Percentiles rank a stretch among this genome's conserved stretches.
These are phyloP conservation scores for Cassiopea xamachana DNA, from an alignment of 30 jellyfish, hydroid and myxozoan genomes.

Conservation along the genomic window DNA sequence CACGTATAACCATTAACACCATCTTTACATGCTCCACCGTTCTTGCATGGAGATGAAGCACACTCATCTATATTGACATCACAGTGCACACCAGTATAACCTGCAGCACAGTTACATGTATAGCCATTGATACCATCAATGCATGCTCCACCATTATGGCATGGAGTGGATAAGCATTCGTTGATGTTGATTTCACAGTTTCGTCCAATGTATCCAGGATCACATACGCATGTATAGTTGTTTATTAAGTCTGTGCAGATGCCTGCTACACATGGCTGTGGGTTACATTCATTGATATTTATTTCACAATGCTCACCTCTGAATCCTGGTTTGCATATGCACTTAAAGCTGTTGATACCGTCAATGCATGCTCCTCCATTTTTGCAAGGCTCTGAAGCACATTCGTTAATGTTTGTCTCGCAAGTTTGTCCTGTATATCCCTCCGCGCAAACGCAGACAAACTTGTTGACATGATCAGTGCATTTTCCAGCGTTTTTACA, in stretches of 20 bases:
- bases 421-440: constrained; percentile 68
- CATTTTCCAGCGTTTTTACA: constrained; percentile 72
- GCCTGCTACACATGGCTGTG: constrained; percentile 65
- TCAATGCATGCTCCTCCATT: constrained; percentile 66
- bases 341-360: constrained; percentile 31
- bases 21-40: constrained; percentile 55
- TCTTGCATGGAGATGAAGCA: constrained; percentile 69
- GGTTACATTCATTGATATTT: constrained; percentile 58
- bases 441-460: constrained; percentile 45
- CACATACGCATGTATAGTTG: constrained; percentile 37
- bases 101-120: constrained; percentile 65
- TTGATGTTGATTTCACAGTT: constrained; percentile 42
- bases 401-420: constrained; percentile 63
- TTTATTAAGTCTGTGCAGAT: constrained; percentile 39
- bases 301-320: constrained; percentile 57
- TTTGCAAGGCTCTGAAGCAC: constrained; percentile 66
- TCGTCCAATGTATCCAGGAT: constrained; percentile 42
- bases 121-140: constrained; percentile 56
- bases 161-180: constrained; percentile 65
- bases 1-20: constrained; percentile 32
- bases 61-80: constrained; percentile 60
- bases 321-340: constrained; percentile 58
- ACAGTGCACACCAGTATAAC: constrained; percentile 59
- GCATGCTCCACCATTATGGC: constrained; percentile 70
- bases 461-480: constrained; percentile 50